phyloP scores from a whole-genome alignment of 2,888 invertebrate species.

The Glyphotaelius pellucidus region DNA sequence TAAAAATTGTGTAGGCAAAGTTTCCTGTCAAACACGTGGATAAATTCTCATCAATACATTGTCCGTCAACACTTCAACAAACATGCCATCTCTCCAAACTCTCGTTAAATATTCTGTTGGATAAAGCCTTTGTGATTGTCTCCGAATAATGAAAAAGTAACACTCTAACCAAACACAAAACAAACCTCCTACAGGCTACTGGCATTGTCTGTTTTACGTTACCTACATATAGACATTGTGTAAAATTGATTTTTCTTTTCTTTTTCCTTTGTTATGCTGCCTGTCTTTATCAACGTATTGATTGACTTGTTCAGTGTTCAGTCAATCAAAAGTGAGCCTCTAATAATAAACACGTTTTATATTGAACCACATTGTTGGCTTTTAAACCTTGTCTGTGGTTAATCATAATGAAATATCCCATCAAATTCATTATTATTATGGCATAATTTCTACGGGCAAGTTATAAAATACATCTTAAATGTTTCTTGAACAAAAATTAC shows the following conservation, averaged over 20 bases:
- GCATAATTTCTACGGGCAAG: background rate
- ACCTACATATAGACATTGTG: background rate
- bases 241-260: background rate
- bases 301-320: background rate
- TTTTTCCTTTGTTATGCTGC: background rate
- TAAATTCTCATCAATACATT: background rate
- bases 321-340: background rate
- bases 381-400: background rate
- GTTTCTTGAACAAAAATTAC: background rate
- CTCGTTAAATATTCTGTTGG: background rate
- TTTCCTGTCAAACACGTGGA: background rate
- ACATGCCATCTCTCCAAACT: background rate
- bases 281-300: background rate
- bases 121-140: background rate
- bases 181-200: background rate
- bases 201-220: background rate
- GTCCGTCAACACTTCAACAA: background rate
- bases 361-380: background rate
- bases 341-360: background rate
- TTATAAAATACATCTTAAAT: background rate
- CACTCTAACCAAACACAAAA: background rate
- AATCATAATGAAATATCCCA: background rate
- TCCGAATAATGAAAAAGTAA: background rate
- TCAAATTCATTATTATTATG: background rate
- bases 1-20: background rate